These are phyloP conservation scores for Lepidurus couesii DNA, from an alignment of 1,140 invertebrate species.

Conservation along the genomic window DNA sequence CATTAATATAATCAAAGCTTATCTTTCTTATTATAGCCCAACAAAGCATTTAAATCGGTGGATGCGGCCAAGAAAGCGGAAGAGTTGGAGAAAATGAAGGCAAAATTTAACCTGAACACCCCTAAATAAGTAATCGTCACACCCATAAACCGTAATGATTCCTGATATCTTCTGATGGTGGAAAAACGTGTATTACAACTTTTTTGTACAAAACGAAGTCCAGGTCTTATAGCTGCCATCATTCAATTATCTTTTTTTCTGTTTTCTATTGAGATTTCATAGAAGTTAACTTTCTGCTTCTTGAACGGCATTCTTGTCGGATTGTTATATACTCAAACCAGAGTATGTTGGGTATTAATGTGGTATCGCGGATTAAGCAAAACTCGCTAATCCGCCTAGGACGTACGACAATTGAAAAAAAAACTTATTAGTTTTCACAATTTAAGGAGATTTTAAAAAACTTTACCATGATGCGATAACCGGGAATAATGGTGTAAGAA, in stretches of 20 bases:
- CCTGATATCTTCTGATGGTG: background rate
- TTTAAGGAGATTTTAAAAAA: constrained; percentile 38
- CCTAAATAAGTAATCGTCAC: constrained; percentile 39
- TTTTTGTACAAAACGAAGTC: background rate
- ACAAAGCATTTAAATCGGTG: constrained; percentile 91
- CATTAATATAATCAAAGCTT: constrained; percentile 7
- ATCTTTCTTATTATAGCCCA: constrained; percentile 55
- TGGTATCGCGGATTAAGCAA: constrained; percentile 78
- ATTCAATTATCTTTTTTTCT: background rate
- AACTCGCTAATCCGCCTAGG: constrained; percentile 79
- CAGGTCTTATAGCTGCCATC: background rate
- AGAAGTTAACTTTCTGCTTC: constrained; percentile 73
- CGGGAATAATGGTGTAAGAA: constrained; percentile 80
- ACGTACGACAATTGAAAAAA: constrained; percentile 40
- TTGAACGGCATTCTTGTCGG: constrained; percentile 68
- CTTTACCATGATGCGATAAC: constrained; percentile 76
- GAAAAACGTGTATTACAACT: constrained; percentile 8
- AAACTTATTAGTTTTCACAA: constrained; percentile 24
- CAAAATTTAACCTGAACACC: constrained; percentile 74
- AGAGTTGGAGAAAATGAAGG: constrained; percentile 93
- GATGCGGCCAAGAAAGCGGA: constrained; percentile 96
- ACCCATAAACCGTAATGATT: background rate
- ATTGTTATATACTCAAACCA: constrained; percentile 93
- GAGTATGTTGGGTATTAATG: constrained; percentile 84
- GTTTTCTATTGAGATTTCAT: constrained; percentile 72